Percentiles rank a stretch among this genome's conserved stretches.
Conservation (phyloP, 2,888 invertebrate genomes). For the Coleophora flavipennella region DNA sequence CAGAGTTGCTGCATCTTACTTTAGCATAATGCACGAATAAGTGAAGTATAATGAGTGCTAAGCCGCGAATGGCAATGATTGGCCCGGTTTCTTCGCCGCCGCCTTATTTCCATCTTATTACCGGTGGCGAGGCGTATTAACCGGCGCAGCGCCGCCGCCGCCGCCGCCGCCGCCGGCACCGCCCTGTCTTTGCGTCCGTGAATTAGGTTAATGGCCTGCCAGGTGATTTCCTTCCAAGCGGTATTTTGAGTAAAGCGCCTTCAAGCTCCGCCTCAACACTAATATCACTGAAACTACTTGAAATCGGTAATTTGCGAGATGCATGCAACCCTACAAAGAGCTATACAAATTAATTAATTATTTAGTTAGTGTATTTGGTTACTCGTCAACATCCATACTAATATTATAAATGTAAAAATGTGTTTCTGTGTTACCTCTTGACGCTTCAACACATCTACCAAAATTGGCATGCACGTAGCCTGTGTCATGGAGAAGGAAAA, state of each 20-base stretch:
- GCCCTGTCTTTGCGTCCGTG: slow-evolving; percentile 69
- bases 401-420: too few relatives aligned
- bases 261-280: slow-evolving; percentile 40
- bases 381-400: too few relatives aligned
- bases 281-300: slow-evolving; percentile 49
- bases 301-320: slow-evolving; percentile 14
- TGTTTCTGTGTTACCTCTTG: too few relatives aligned
- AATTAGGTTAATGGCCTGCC: slow-evolving; percentile 73
- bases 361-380: too few relatives aligned
- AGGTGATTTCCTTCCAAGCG: slow-evolving; percentile 69
- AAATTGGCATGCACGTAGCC: too few relatives aligned
- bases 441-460: too few relatives aligned
- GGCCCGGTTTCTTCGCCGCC: slow-evolving; percentile 58
- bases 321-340: background rate
- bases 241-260: slow-evolving; percentile 57
- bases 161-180: slow-evolving; percentile 49
- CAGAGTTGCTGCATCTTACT: background rate
- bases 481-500: too few relatives aligned
- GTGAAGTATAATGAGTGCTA: slow-evolving; percentile 34
- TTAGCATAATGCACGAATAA: too few relatives aligned
- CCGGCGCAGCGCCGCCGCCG: slow-evolving; percentile 24
- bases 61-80: slow-evolving; percentile 61
- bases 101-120: slow-evolving; percentile 72
- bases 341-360: too few relatives aligned
- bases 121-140: slow-evolving; percentile 66